Percentiles rank a stretch among this genome's conserved stretches.
These are phyloP conservation scores for Dinothrombium tinctorium DNA, from an alignment of 1,140 invertebrate species.

Conservation along the genomic window DNA sequence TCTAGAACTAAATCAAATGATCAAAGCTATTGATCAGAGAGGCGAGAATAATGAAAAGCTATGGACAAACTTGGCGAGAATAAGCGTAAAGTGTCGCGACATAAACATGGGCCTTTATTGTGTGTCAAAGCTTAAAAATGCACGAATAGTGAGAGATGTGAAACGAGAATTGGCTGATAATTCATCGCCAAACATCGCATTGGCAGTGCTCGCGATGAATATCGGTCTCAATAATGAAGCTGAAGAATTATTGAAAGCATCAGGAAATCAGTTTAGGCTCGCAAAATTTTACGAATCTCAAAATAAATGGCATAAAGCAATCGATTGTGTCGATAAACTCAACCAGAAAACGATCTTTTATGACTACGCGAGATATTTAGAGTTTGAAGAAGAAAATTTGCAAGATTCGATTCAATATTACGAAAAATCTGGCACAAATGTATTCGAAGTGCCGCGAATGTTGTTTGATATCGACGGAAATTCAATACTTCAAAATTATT, in stretches of 20 bases:
- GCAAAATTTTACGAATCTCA: conserved; percentile 52
- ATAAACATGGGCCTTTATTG: conserved; percentile 10
- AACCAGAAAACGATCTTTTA: conserved; percentile 71
- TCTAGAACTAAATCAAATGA: conserved; percentile 20
- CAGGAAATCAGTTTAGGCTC: conserved; percentile 55
- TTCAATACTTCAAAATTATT: conserved; percentile 10
- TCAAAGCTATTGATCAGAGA: conserved; percentile 46
- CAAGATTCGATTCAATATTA: conserved; percentile 31
- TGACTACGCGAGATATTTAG: conserved; percentile 52
- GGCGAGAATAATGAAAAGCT: conserved; percentile 42
- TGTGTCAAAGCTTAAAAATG: conserved; percentile 56
- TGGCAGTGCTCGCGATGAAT: conserved; percentile 69
- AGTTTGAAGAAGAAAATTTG: conserved; percentile 32
- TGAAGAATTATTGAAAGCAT: conserved; percentile 51
- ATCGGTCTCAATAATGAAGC: conserved; percentile 75
- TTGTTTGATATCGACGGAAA: conserved; percentile 41
- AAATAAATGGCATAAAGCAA: conserved; percentile 44
- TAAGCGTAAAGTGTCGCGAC: conserved; percentile 51
- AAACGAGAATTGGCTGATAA: conserved; percentile 28
- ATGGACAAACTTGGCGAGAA: conserved; percentile 84
- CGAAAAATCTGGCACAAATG: conserved; percentile 38
- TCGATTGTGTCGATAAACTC: conserved; percentile 53
- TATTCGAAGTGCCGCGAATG: conserved; percentile 80
- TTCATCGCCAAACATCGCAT: conserved; percentile 41
- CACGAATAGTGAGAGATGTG: conserved; percentile 57